phyloP scores from a whole-genome alignment of 2,797 vertebrate genomes.

The Limnodromus scolopaceus region DNA sequence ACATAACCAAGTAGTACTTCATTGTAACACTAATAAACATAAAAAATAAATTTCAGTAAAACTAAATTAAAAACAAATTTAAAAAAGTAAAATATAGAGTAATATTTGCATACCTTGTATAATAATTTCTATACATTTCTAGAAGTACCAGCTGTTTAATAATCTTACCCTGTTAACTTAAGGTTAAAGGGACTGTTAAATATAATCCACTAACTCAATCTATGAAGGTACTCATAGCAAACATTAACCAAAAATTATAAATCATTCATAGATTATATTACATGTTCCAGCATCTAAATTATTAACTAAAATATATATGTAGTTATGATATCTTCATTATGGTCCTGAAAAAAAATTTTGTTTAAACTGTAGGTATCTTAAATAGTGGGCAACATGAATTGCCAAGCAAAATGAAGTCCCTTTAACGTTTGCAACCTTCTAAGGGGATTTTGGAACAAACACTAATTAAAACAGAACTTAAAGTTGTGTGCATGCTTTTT shows the following conservation, averaged over 20 bases:
- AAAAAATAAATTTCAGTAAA: slow-evolving; percentile 98
- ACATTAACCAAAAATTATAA: slow-evolving; percentile 95
- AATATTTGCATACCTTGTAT: slow-evolving; percentile 91
- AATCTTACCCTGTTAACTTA: slow-evolving; percentile 95
- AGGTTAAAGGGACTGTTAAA: slow-evolving; percentile 99
- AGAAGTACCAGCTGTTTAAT: slow-evolving; percentile 92
- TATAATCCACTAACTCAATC: slow-evolving; percentile 94
- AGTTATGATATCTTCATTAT: slow-evolving; percentile 85
- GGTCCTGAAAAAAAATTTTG: slow-evolving; percentile 87
- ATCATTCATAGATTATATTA: slow-evolving; percentile 87
- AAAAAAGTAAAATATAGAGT: slow-evolving; percentile 94
- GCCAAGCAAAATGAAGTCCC: slow-evolving; percentile 96
- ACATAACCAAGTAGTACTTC: slow-evolving; percentile 95
- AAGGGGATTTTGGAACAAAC: slow-evolving; percentile 88
- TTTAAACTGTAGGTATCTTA: slow-evolving; percentile 92
- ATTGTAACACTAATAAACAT: slow-evolving; percentile 97
- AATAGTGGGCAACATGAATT: slow-evolving; percentile 95
- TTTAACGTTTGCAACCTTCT: slow-evolving; percentile 97
- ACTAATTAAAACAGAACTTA: slow-evolving; percentile 84
- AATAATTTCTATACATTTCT: slow-evolving; percentile 94
- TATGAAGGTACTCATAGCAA: slow-evolving; percentile 89
- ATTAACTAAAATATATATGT: slow-evolving; percentile 89
- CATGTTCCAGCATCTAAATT: slow-evolving; percentile 92
- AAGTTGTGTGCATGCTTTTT: slow-evolving; percentile 96
- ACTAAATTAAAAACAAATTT: slow-evolving; percentile 94